A percentile compares a stretch with the other conserved stretches of the same genome.
phyloP scores from a whole-genome alignment of 2,888 invertebrate genomes.

The Julus scanicus region DNA sequence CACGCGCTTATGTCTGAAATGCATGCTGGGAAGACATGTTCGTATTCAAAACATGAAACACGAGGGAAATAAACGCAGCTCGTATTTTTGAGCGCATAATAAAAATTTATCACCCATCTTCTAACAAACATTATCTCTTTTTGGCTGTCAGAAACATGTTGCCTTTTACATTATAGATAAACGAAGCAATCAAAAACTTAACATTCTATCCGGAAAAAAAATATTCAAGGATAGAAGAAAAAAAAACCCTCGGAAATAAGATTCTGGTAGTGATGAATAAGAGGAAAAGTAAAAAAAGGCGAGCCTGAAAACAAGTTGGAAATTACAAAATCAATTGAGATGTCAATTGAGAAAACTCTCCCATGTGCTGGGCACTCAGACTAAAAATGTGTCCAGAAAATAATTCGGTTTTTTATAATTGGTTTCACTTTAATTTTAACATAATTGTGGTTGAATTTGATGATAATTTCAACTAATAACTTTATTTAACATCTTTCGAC shows the following conservation, averaged over 20 bases:
- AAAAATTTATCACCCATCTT: constrained; percentile 40
- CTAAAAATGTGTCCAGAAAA: neutral
- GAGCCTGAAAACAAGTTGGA: neutral
- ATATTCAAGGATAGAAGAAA: neutral
- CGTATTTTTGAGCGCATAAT: constrained; percentile 43
- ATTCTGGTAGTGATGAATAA: neutral
- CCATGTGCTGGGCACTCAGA: neutral
- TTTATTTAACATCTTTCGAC: too few relatives aligned
- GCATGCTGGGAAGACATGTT: neutral
- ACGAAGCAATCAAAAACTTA: constrained; percentile 43
- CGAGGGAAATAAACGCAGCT: constrained; percentile 25
- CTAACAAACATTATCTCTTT: constrained; percentile 36
- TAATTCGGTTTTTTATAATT: too few relatives aligned
- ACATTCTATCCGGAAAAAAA: neutral
- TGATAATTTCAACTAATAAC: too few relatives aligned
- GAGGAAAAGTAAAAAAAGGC: neutral
- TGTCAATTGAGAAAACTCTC: neutral
- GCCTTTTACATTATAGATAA: constrained; percentile 44
- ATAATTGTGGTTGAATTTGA: too few relatives aligned
- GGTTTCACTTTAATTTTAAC: too few relatives aligned
- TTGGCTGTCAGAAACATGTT: constrained; percentile 37
- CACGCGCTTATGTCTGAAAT: neutral
- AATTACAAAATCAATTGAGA: constrained; percentile 10
- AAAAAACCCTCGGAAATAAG: neutral
- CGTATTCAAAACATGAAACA: constrained; percentile 22